Base-by-base conservation (phyloP, 2,797 vertebrate genomes). In the Amniataba percoides region DNA sequence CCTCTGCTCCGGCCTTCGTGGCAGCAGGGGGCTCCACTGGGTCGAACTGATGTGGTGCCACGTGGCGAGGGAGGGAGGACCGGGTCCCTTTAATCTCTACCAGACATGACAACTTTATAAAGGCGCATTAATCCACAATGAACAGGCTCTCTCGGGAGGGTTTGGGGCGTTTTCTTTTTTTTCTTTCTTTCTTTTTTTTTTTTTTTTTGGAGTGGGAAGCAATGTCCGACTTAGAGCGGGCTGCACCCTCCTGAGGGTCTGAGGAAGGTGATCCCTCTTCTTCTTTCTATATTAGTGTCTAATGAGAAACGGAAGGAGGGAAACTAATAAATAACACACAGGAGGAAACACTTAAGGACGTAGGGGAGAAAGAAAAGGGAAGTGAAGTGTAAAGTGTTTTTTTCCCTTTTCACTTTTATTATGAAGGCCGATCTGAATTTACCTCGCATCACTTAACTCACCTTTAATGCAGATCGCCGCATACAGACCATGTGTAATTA, bases 91-190 rank as follows among this genome's bases (percentile, higher is more conserved):
- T 86, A 81, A 83, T 88, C 86, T 79, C 66, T 31, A 61, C 70
- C 75, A 74, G 70, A 78, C 78, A 84, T 88, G 86, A 84, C 81
- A 85, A 78, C 69, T 84, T 86, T 61, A 86, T 86, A 83, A 86
- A 88, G 55, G 49, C 64, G 66, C 76, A 82, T 80, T 86, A 89
- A 86, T 85, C 71, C 81, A 80, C 71, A 62, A 68, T 60, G 79
- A 78, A 45, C 56, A 56, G 73, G 42, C 53, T 73, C 61, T 78
- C 82, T 80, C 71, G 74, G 72, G 76, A 75, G 74, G 71, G 59
- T 78, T 78, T 72, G 39, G 64, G 75, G 49, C 1, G 7, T 21
- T 58, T 31, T 31, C 5, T 31, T 31, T 21, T 58, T 31, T 31
- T 31, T 31, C 5, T 31, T 31, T 31, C 27, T 31, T 31, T 3